Evolutionary conservation across 1,140 invertebrate species (phyloP).

Genomic region (Drosophila repleta): DNA sequence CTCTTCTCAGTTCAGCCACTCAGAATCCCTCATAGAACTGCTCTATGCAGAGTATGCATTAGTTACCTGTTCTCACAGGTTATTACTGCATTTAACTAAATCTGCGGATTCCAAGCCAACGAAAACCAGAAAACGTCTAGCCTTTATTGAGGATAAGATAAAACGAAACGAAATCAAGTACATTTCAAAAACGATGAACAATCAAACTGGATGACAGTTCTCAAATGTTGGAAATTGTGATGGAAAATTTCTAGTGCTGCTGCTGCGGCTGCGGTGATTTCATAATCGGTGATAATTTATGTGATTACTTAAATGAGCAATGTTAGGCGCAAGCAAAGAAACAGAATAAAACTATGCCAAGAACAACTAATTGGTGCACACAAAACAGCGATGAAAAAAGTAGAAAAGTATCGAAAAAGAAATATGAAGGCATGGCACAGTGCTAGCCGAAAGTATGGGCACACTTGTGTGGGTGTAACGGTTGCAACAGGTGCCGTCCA

Average conservation of each 20-base stretch:
- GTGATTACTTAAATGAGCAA: slow-evolving; percentile 78
- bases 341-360: slow-evolving; percentile 74
- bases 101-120: neutral
- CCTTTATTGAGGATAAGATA: too few species aligned
- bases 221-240: slow-evolving; percentile 23
- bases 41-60: too few species aligned
- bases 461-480: slow-evolving; percentile 18
- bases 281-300: slow-evolving; percentile 73
- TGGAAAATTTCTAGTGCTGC: slow-evolving; percentile 32
- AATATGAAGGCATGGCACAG: slow-evolving; percentile 37
- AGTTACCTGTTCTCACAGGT: neutral
- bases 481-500: slow-evolving; percentile 54
- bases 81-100: neutral
- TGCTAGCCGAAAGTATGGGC: slow-evolving; percentile 32
- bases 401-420: slow-evolving; percentile 35
- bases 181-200: neutral
- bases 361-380: slow-evolving; percentile 74
- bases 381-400: slow-evolving; percentile 15
- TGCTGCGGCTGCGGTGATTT: slow-evolving; percentile 38
- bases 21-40: too few species aligned
- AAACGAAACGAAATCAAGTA: neutral
- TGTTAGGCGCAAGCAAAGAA: slow-evolving; percentile 46
- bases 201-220: slow-evolving; percentile 16
- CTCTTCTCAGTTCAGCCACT: too few species aligned
- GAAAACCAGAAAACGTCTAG: neutral